These are phyloP conservation scores for Coenobita brevimanus DNA, from an alignment of 1,140 invertebrate species.

Conservation along the genomic window DNA sequence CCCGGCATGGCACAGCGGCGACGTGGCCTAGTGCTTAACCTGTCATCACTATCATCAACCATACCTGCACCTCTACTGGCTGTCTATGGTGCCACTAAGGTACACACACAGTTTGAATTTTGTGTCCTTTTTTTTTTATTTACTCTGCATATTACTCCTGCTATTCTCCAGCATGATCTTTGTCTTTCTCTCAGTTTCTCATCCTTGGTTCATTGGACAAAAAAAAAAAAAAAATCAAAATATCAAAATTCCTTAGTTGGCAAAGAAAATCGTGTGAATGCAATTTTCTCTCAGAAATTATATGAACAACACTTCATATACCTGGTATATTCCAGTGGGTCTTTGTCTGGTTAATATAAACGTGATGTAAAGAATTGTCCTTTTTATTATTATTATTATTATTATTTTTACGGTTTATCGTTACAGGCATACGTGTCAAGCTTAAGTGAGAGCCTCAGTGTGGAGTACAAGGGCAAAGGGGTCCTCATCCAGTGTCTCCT, in stretches of 20 bases:
- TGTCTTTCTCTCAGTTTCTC: not conserved
- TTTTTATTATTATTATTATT: not conserved
- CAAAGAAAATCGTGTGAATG: too few relatives aligned
- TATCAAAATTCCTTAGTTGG: too few relatives aligned
- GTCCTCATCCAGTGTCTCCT: conserved; percentile 88
- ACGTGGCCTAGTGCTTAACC: conserved; percentile 92
- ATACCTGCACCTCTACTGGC: conserved; percentile 88
- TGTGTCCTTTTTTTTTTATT: not conserved
- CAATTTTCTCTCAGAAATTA: too few relatives aligned
- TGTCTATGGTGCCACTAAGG: conserved; percentile 93
- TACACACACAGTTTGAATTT: conserved; percentile 71
- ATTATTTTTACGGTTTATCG: conserved; percentile 25
- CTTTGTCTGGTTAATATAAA: too few relatives aligned
- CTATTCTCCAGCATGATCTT: not conserved
- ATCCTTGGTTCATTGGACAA: too few relatives aligned
- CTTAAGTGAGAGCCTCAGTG: conserved; percentile 85
- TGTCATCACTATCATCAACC: conserved; percentile 88
- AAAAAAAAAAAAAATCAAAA: too few relatives aligned
- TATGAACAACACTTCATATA: too few relatives aligned
- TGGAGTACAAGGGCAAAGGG: conserved; percentile 85
- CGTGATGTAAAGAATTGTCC: too few relatives aligned
- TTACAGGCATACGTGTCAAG: conserved; percentile 87
- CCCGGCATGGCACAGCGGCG: conserved; percentile 90
- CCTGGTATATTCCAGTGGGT: too few relatives aligned
- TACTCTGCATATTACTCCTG: not conserved